Evolutionary conservation across 2,888 invertebrate genomes (phyloP).

Genomic region (Drepana falcataria): DNA sequence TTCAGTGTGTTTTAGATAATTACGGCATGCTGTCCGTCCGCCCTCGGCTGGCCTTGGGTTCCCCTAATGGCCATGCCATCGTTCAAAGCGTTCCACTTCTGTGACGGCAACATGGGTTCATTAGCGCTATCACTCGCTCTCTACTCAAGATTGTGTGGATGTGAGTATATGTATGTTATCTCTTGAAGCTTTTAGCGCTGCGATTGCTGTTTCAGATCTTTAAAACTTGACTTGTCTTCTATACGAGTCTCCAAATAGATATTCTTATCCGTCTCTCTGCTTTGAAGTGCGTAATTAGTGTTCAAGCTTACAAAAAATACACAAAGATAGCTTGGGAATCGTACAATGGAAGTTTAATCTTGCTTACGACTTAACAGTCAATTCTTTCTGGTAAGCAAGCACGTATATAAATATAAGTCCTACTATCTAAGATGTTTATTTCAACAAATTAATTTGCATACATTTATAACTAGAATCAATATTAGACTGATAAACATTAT

Average conservation of each 20-base stretch:
- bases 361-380: no score
- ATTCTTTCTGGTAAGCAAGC: no score
- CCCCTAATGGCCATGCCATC: slow-evolving; percentile 57
- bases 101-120: slow-evolving; percentile 72
- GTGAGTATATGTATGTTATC: slow-evolving; percentile 51
- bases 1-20: slow-evolving; percentile 59
- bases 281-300: slow-evolving; percentile 21
- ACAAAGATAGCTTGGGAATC: neutral
- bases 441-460: slow-evolving; percentile 21
- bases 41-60: slow-evolving; percentile 56
- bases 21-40: slow-evolving; percentile 62
- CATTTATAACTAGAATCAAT: slow-evolving; percentile 13
- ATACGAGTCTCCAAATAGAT: slow-evolving; percentile 39
- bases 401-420: slow-evolving; percentile 5
- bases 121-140: slow-evolving; percentile 66
- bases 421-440: slow-evolving; percentile 25
- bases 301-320: slow-evolving; percentile 1
- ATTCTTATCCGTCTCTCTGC: slow-evolving; percentile 34
- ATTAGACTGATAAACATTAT: slow-evolving; percentile 15
- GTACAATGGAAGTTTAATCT: neutral
- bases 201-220: slow-evolving; percentile 49
- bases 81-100: slow-evolving; percentile 61
- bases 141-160: slow-evolving; percentile 49
- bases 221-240: slow-evolving; percentile 24
- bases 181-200: slow-evolving; percentile 64